phyloP scores from a whole-genome alignment of 37 sponge, comb jelly and placozoan species.

The Chondrilla cf. caribensis region DNA sequence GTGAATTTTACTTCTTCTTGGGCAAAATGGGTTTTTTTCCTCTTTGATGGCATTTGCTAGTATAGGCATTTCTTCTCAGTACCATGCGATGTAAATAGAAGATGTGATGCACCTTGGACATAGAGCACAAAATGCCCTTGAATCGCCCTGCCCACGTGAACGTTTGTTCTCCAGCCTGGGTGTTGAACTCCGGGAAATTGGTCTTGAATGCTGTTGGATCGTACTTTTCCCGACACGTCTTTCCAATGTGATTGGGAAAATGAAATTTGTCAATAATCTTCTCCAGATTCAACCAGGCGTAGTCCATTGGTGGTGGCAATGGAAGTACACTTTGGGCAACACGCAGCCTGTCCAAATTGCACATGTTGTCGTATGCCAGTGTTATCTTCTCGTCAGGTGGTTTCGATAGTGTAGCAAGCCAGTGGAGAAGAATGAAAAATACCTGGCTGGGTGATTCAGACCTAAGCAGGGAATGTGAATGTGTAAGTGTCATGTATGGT shows the following conservation, averaged over 20 bases:
- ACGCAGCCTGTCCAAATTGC: constrained; percentile 27
- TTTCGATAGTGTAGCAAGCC: neutral
- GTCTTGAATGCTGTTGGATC: constrained; percentile 6
- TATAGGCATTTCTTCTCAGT: neutral
- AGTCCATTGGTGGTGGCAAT: neutral
- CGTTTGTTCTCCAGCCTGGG: constrained; percentile 39
- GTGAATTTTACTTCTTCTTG: neutral
- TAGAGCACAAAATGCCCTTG: constrained; percentile 30
- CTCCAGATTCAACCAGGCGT: constrained; percentile 12
- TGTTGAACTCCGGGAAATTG: neutral
- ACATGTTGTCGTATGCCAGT: constrained; percentile 51
- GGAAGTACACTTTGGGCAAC: constrained; percentile 24
- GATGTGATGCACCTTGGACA: constrained; percentile 30
- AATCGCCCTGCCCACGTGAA: constrained; percentile 40
- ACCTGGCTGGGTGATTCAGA: constrained; percentile 44
- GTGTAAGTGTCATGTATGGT: neutral
- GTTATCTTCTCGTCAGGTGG: neutral
- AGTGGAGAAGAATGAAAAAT: constrained; percentile 22
- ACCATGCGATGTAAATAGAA: constrained; percentile 39
- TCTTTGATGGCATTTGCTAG: neutral
- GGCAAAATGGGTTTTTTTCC: neutral
- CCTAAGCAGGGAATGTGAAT: neutral
- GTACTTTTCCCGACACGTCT: constrained; percentile 16
- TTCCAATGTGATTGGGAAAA: constrained; percentile 20
- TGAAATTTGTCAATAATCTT: constrained; percentile 32